A percentile compares a stretch with the other conserved stretches of the same genome.
Evolutionary conservation across 2,113 vertebrate genomes (phyloP).

Genomic region (Indri indri): DNA sequence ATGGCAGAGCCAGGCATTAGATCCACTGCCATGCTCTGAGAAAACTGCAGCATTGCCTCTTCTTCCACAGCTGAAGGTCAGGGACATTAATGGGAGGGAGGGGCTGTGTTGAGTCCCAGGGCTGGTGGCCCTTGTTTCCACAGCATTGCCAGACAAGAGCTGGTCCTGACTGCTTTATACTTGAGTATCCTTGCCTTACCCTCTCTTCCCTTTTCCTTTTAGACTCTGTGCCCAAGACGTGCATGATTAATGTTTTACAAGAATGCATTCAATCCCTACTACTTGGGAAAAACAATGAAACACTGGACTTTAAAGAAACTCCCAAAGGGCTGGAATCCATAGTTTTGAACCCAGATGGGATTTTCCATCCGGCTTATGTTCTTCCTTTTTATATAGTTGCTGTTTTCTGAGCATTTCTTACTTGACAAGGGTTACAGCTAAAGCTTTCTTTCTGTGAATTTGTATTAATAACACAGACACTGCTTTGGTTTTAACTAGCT

Average conservation of each 20-base stretch:
- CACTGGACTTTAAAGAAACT: constrained; percentile 14
- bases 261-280: constrained; percentile 12
- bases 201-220: constrained; percentile 32
- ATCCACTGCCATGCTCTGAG: neutral
- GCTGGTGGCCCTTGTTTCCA: neutral
- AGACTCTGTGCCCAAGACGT: neutral
- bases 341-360: neutral
- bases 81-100: neutral
- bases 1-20: neutral
- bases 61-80: neutral
- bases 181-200: neutral
- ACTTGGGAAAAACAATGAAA: constrained; percentile 42
- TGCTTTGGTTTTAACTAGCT: neutral
- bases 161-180: neutral
- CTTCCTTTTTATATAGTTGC: neutral
- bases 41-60: neutral
- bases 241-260: constrained; percentile 63
- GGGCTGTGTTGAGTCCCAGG: neutral
- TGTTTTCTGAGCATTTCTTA: neutral
- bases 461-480: neutral
- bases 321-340: neutral
- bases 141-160: neutral
- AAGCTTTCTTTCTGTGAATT: neutral
- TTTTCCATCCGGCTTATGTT: neutral
- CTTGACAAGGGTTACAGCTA: neutral